Evolutionary conservation across 1,140 invertebrate species (phyloP).

Genomic region (Meloidogyne floridensis): DNA sequence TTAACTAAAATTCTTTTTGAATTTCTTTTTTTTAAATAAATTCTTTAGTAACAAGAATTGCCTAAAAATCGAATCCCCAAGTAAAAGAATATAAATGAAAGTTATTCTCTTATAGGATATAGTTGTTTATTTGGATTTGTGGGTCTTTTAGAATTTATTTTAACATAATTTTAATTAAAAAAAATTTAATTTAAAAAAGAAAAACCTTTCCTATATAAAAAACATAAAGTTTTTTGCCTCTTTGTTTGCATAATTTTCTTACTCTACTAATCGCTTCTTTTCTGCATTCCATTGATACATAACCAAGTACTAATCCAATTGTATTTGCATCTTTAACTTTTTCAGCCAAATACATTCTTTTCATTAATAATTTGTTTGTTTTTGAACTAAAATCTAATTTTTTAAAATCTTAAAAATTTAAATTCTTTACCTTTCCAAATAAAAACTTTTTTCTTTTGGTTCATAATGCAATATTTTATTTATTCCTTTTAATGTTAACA

Average conservation of each 20-base stretch:
- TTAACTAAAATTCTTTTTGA: conserved; percentile 26
- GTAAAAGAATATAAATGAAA: too few species aligned
- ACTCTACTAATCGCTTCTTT: conserved; percentile 46
- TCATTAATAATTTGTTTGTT: conserved; percentile 36
- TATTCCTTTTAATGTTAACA: conserved; percentile 13
- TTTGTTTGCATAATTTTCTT: conserved; percentile 48
- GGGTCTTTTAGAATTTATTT: too few species aligned
- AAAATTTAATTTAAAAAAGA: background rate
- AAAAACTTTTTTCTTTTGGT: conserved; percentile 28
- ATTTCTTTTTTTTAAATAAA: background rate
- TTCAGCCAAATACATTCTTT: conserved; percentile 55
- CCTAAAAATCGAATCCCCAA: too few species aligned
- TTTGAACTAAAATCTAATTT: conserved; percentile 29
- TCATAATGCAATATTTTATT: conserved; percentile 19
- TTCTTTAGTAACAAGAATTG: too few species aligned
- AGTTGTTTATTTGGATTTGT: too few species aligned
- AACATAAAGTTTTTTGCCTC: conserved; percentile 54
- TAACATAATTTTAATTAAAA: background rate
- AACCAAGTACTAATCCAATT: conserved; percentile 55
- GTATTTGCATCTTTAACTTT: conserved; percentile 54
- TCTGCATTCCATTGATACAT: conserved; percentile 43
- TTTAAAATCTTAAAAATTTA: background rate
- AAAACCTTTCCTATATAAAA: conserved; percentile 54
- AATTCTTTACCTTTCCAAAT: background rate
- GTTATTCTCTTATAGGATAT: too few species aligned